Evolutionary conservation across 2,888 invertebrate species (phyloP).

Genomic region (Protonemura montana): DNA sequence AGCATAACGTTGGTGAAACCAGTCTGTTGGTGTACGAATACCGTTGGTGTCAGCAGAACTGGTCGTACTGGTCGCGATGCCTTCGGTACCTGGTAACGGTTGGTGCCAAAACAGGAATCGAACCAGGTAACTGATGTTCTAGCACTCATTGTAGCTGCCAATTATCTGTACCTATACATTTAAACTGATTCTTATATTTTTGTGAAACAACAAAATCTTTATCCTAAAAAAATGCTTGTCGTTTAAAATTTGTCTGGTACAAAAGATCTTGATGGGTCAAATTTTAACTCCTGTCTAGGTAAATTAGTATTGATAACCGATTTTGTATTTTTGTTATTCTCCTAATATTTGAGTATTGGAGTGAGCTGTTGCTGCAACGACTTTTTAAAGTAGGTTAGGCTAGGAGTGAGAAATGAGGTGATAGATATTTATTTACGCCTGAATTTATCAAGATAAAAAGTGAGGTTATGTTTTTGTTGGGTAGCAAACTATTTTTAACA

Average conservation of each 20-base stretch:
- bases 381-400: background rate
- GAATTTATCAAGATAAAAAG: too few species aligned
- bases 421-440: background rate
- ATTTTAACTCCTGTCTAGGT: background rate
- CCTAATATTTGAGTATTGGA: background rate
- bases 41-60: too few species aligned
- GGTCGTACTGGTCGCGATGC: too few species aligned
- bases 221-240: background rate
- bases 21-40: too few species aligned
- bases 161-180: background rate
- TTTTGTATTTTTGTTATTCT: constrained; percentile 12
- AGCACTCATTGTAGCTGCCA: background rate
- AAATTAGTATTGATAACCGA: background rate
- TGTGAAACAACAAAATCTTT: background rate
- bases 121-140: background rate
- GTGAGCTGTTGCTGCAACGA: background rate
- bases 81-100: background rate
- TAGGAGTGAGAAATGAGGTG: background rate
- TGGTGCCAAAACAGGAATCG: background rate
- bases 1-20: background rate
- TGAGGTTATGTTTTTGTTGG: background rate
- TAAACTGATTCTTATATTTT: background rate
- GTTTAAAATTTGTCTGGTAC: background rate
- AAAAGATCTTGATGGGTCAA: background rate
- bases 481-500: background rate